These are phyloP conservation scores for Solenodon paradoxus DNA, from an alignment of 2,113 vertebrate genomes.

Conservation along the genomic window DNA sequence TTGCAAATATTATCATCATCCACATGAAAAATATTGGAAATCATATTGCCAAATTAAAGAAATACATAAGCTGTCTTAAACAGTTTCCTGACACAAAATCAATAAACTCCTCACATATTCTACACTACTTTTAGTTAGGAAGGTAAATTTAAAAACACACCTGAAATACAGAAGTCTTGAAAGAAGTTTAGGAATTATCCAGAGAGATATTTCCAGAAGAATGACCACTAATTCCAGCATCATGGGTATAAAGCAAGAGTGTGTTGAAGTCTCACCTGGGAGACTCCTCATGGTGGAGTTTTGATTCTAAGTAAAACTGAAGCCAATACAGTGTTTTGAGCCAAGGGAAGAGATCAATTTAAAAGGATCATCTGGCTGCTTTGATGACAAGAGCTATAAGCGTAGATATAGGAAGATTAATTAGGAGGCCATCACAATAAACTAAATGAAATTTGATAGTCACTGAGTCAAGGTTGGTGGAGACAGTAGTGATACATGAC, in stretches of 20 bases:
- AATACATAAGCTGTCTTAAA: neutral
- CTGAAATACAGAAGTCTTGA: neutral
- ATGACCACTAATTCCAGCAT: neutral
- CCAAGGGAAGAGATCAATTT: neutral
- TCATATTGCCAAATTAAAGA: constrained; percentile 13
- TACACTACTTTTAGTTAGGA: neutral
- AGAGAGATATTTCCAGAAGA: neutral
- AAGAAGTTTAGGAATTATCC: neutral
- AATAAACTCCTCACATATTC: neutral
- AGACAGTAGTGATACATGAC: neutral
- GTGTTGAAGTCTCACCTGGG: neutral
- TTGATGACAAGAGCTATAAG: neutral
- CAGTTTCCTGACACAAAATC: neutral
- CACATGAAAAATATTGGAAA: neutral
- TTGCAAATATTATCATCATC: neutral
- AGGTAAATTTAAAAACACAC: constrained; percentile 10
- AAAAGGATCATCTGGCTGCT: neutral
- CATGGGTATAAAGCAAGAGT: neutral
- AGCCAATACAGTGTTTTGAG: neutral
- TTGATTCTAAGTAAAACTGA: neutral
- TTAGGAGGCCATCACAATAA: neutral
- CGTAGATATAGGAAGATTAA: neutral
- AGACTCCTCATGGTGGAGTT: neutral
- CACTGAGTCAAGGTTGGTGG: neutral
- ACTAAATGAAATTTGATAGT: neutral